Conservation (phyloP, 2,797 vertebrate species). For the Spatula clypeata region DNA sequence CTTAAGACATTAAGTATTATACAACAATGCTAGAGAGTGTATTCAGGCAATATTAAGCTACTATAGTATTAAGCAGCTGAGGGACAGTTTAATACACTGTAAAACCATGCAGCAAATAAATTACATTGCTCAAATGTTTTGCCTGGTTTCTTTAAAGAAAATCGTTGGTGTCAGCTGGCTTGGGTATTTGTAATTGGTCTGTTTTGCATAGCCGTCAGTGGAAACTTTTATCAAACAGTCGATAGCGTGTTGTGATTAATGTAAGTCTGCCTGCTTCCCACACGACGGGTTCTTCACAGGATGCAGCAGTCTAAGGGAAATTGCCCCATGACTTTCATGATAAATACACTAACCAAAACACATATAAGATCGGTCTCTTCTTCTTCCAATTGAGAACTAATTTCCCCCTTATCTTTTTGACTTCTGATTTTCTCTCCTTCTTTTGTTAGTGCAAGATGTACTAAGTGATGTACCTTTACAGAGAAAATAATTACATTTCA, state of each 20-base stretch:
- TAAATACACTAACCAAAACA: conserved; percentile 14
- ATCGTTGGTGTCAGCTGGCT: neutral
- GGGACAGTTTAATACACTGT: neutral
- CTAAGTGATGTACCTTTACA: neutral
- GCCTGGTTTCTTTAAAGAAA: neutral
- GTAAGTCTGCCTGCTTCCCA: neutral
- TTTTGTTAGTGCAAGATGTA: neutral
- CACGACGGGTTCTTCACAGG: neutral
- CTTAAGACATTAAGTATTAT: neutral
- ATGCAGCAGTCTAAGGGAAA: conserved; percentile 15
- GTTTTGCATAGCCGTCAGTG: neutral
- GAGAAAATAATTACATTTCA: neutral
- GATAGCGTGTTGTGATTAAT: neutral
- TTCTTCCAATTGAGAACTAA: neutral
- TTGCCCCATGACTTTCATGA: neutral
- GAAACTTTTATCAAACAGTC: neutral
- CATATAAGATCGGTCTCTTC: neutral
- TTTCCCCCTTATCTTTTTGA: neutral
- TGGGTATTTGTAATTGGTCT: neutral
- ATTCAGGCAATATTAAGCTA: neutral
- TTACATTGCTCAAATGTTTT: neutral
- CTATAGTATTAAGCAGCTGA: neutral
- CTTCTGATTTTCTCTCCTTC: neutral
- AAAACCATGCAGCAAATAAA: neutral
- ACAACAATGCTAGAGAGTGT: neutral